phyloP scores from a whole-genome alignment of 53 echinoderm and acorn worm species.

The Patiria pectinifera region DNA sequence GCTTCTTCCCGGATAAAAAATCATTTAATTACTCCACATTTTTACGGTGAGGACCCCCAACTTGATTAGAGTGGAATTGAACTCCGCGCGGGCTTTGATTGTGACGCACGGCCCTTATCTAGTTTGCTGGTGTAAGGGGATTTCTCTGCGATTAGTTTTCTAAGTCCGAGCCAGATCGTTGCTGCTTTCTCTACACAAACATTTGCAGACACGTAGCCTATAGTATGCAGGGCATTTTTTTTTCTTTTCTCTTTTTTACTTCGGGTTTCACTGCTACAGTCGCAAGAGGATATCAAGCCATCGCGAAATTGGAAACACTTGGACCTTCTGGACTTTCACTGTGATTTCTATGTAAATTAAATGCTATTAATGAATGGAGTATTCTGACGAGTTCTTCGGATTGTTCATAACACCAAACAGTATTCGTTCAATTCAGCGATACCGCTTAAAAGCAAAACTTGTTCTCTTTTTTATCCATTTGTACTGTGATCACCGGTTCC shows the following conservation, averaged over 20 bases:
- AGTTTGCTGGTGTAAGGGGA: slow-evolving; percentile 58
- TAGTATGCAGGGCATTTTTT: not conserved
- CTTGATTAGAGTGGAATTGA: slow-evolving; percentile 69
- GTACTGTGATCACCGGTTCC: too few species aligned
- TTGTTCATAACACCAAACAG: too few species aligned
- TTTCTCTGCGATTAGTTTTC: slow-evolving; percentile 53
- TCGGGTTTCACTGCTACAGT: not conserved
- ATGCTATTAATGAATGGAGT: not conserved
- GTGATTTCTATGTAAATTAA: not conserved
- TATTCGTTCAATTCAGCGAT: too few species aligned
- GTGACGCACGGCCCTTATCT: slow-evolving; percentile 60
- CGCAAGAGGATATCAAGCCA: not conserved
- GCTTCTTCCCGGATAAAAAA: slow-evolving; percentile 58
- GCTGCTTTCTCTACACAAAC: not conserved
- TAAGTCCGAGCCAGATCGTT: not conserved
- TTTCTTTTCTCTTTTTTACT: not conserved
- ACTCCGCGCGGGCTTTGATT: slow-evolving; percentile 59
- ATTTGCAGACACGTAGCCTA: not conserved
- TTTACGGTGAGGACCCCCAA: slow-evolving; percentile 68
- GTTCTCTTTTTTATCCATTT: too few species aligned
- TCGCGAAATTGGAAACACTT: too few species aligned
- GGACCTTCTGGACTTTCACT: not conserved
- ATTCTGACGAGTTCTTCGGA: too few species aligned
- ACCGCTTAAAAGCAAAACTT: too few species aligned
- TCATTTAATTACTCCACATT: slow-evolving; percentile 68